Percentiles rank a stretch among this genome's conserved stretches.
Evolutionary conservation across 2,888 invertebrate genomes (phyloP).

Genomic region (Cosmia trapezina): DNA sequence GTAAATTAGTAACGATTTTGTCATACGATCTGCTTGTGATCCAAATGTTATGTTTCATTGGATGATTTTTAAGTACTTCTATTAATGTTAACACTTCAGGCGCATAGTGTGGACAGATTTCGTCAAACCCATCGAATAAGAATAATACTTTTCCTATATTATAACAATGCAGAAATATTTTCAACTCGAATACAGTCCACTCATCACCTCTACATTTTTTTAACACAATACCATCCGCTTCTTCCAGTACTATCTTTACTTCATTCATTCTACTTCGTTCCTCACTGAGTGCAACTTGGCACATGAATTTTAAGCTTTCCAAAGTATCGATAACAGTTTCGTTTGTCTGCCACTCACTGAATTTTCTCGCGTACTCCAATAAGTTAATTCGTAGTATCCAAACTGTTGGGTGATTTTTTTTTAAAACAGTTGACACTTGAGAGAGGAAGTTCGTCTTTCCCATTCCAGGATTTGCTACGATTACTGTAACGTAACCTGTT

Average conservation of each 20-base stretch:
- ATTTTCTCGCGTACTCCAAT: conserved; percentile 33
- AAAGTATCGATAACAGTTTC: conserved; percentile 9
- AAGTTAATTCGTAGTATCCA: conserved; percentile 57
- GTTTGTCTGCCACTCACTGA: conserved; percentile 32
- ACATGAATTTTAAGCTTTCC: conserved; percentile 27
- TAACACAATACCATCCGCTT: neutral
- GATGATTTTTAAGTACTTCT: conserved; percentile 1
- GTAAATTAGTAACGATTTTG: conserved; percentile 26
- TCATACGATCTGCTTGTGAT: conserved; percentile 56
- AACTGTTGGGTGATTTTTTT: conserved; percentile 12
- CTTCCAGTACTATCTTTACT: conserved; percentile 1
- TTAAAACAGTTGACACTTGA: conserved; percentile 14
- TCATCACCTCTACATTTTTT: conserved; percentile 16
- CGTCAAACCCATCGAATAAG: conserved; percentile 62
- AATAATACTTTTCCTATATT: conserved; percentile 46
- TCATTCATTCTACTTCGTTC: neutral
- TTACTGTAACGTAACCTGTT: conserved; percentile 1
- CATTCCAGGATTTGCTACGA: conserved; percentile 11
- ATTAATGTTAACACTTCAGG: conserved; percentile 34
- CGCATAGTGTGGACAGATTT: conserved; percentile 56
- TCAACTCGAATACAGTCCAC: conserved; percentile 24
- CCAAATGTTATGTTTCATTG: conserved; percentile 35
- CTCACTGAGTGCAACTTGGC: conserved; percentile 1
- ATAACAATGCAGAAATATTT: conserved; percentile 51
- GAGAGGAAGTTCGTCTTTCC: conserved; percentile 16